These are phyloP conservation scores for Sparus aurata DNA, from an alignment of 2,797 vertebrate species.

Conservation along the genomic window DNA sequence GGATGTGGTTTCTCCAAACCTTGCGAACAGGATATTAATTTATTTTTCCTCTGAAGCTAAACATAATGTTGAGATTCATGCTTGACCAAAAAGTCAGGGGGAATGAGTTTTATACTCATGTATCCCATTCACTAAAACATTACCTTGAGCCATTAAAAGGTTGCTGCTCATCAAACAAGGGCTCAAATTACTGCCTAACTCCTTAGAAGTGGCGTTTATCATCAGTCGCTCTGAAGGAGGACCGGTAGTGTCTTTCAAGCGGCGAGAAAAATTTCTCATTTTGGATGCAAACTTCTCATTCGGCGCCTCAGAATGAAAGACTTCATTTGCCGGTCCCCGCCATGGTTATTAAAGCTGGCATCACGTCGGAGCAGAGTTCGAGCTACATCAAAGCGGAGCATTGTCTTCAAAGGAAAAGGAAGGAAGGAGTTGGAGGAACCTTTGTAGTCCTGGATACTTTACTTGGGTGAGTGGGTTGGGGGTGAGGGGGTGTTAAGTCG, in stretches of 20 bases:
- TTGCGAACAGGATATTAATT: background rate
- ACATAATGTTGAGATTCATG: background rate
- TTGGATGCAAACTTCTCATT: slow-evolving; percentile 41
- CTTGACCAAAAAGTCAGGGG: background rate
- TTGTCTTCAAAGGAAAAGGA: slow-evolving; percentile 68
- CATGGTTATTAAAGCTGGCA: slow-evolving; percentile 54
- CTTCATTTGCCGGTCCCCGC: slow-evolving; percentile 50
- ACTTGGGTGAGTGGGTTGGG: background rate
- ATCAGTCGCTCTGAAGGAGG: slow-evolving; percentile 5
- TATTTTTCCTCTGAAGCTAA: background rate
- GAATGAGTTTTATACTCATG: background rate
- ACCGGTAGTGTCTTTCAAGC: slow-evolving; percentile 31
- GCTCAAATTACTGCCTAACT: slow-evolving; percentile 1
- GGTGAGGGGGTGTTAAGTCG: slow-evolving; percentile 2
- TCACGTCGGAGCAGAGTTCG: slow-evolving; percentile 58
- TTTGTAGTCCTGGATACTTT: slow-evolving; percentile 65
- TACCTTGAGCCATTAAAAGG: slow-evolving; percentile 8
- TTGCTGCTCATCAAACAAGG: slow-evolving; percentile 16
- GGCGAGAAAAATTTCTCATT: slow-evolving; percentile 25
- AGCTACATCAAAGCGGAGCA: slow-evolving; percentile 67
- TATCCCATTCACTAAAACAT: slow-evolving; percentile 13
- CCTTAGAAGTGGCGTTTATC: slow-evolving; percentile 14
- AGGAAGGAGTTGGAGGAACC: slow-evolving; percentile 41
- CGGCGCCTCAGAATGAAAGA: slow-evolving; percentile 16
- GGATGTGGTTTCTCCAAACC: background rate